Base-by-base conservation (phyloP, 2,797 vertebrate species). In the Okamejei kenojei region DNA sequence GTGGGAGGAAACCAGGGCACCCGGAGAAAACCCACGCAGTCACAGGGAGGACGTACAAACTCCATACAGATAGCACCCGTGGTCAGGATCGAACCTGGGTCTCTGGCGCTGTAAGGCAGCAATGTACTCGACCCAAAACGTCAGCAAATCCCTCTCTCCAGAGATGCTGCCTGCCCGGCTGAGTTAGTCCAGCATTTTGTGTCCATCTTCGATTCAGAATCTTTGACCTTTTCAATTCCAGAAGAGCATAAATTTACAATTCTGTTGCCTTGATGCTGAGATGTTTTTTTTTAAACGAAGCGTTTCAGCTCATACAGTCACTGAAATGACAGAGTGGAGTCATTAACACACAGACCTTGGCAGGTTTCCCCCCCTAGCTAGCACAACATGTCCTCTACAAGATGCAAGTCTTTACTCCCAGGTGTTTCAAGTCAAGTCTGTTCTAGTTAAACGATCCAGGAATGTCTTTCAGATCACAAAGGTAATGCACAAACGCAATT, bases 381-480 rank as follows among this genome's bases (percentile, higher is more conserved):
- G 61, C 32, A 68, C 61, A 88, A 68, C 63, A 7, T 21, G 84
- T 68, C 61, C 61, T 88, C 65, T 86, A 86, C 23, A 86, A 86
- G 82, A 63, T 63, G 58, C 82, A 88, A 17, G 61, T n/a, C 29
- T 65, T 45, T 88, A 68, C 32, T 54, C 71, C 32, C 68, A 74
- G 90, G 90, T 54, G 68, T 45, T 26, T 91, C 7, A 21, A 91
- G 10, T 91, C 90, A 45, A 71, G 90, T 91, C 90, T 71, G 65
- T 91, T 71, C 54, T 91, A 19, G 68, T 88, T 88, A 68, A 68
- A 88, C 65, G n/a, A 38, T 73, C 32, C 68, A 71, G 88, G 88
- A 90, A 91, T 91, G 90, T 1, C 90, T 74, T 74, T 91, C 9
- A 91, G 11, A 91, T 29, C 71, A 26, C 35, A 91, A 91, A 90